phyloP scores from a whole-genome alignment of 2,113 vertebrate genomes.

The Callaeas wilsoni region DNA sequence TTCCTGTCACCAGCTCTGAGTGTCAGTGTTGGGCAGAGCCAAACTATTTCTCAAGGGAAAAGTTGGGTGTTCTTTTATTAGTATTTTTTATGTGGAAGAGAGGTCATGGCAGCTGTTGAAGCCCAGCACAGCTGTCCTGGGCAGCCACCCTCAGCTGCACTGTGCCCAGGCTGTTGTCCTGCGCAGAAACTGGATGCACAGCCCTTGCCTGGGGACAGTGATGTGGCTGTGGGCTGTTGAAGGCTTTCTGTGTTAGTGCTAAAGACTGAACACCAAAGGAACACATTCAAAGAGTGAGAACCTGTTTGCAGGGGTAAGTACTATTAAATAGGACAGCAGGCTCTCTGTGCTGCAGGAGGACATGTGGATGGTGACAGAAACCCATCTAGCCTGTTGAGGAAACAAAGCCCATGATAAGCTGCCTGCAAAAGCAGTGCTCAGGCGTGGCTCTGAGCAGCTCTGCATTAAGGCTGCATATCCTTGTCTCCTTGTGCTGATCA shows the following conservation, averaged over 20 bases:
- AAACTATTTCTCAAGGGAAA: not conserved
- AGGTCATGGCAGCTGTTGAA: not conserved
- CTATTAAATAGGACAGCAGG: not conserved
- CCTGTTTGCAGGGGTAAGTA: not conserved
- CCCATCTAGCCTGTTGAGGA: not conserved
- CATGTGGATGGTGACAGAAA: not conserved
- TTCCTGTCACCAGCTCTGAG: not conserved
- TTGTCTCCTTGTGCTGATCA: not conserved
- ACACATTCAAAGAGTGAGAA: not conserved
- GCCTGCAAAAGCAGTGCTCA: not conserved
- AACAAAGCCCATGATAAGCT: not conserved
- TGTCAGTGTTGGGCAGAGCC: not conserved
- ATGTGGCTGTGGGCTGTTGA: not conserved
- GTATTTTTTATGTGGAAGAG: not conserved
- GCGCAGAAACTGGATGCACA: fast-evolving
- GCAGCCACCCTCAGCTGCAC: not conserved
- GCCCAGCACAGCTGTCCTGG: not conserved
- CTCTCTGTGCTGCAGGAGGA: not conserved
- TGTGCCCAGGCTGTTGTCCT: not conserved
- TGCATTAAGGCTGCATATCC: too few species aligned
- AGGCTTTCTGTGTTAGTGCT: not conserved
- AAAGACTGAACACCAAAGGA: not conserved
- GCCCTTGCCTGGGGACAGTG: not conserved
- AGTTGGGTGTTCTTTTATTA: not conserved
- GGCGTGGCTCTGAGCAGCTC: not conserved